Evolutionary conservation across 2,113 vertebrate genomes (phyloP), one percentile per base, ranked within the genome.

Genomic region (Bubalus kerabau): DNA sequence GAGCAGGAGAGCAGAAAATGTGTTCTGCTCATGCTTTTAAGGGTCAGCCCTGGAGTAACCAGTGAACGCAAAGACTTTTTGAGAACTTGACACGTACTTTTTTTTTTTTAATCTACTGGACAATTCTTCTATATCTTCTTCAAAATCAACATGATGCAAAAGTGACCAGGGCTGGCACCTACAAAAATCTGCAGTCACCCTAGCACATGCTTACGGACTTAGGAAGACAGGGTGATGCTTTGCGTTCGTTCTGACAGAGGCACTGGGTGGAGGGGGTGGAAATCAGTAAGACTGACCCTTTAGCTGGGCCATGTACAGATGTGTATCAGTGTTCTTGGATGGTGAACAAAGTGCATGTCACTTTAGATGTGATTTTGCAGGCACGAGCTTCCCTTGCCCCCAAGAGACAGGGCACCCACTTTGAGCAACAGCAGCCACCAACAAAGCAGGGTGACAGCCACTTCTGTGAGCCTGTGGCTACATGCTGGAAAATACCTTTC

Each of bases 221-320:
- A 76, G 90, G 96, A 96, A 98, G 95, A 80, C 23, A 60, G 92
- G 62, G 90, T 59, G 96, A 95, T 57, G 91, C 88, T 92, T 71
- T 92, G 97, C 98, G 98, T 98, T 97, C 96, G n/a, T 98, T 98
- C 97, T 97, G 96, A 99, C 98, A 98, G 97, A 98, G 96, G 94
- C 90, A 94, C 94, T 87, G 97, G 98, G 98, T 59, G 6, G 10
- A 89, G 96, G 19, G n/a, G 67, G n/a, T 36, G 10, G 67, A 97
- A 97, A 98, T 99, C 99, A 98, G 98, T 98, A 98, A 80, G 74
- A 98, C 96, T 91, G 98, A 98, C 98, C 95, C 46, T 87, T 95
- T 11, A 8, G 54, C 94, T 90, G 91, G 76, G 74, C 90, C 48
- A 64, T 74, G 97, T 93, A 84, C 78, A 96, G 97, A 93, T 96